These are phyloP conservation scores for Drosophila kikkawai DNA, from an alignment of 1,140 invertebrate species.

Conservation along the genomic window DNA sequence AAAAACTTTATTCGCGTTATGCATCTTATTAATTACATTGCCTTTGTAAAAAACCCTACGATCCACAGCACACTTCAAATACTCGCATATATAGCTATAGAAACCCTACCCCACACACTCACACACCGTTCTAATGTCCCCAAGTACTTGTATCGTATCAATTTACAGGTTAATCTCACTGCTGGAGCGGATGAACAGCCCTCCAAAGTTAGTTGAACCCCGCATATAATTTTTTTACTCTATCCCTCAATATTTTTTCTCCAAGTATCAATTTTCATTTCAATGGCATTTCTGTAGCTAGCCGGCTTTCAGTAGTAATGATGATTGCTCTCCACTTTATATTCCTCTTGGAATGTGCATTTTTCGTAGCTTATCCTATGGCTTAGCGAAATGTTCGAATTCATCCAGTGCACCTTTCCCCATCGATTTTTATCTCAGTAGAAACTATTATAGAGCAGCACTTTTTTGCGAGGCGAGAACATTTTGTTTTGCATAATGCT, in stretches of 20 bases:
- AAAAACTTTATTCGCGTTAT: neutral
- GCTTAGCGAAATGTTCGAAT: constrained; percentile 15
- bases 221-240: constrained; percentile 34
- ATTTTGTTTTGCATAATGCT: constrained; percentile 42
- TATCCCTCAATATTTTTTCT: constrained; percentile 6
- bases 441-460: constrained; percentile 8
- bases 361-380: constrained; percentile 33
- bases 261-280: constrained; percentile 14
- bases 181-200: constrained; percentile 84
- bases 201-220: constrained; percentile 83
- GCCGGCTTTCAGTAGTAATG: constrained; percentile 35
- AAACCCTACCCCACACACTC: neutral
- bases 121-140: constrained; percentile 49
- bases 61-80: constrained; percentile 22
- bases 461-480: constrained; percentile 16
- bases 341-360: constrained; percentile 34
- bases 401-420: constrained; percentile 13
- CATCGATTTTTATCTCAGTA: constrained; percentile 24
- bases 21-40: neutral
- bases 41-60: neutral
- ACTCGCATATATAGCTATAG: constrained; percentile 15
- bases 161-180: constrained; percentile 84
- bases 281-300: constrained; percentile 47
- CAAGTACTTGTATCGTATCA: constrained; percentile 63
- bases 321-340: constrained; percentile 24